Evolutionary conservation across 2,888 invertebrate species (phyloP).

Genomic region (Uloborus plumipes): DNA sequence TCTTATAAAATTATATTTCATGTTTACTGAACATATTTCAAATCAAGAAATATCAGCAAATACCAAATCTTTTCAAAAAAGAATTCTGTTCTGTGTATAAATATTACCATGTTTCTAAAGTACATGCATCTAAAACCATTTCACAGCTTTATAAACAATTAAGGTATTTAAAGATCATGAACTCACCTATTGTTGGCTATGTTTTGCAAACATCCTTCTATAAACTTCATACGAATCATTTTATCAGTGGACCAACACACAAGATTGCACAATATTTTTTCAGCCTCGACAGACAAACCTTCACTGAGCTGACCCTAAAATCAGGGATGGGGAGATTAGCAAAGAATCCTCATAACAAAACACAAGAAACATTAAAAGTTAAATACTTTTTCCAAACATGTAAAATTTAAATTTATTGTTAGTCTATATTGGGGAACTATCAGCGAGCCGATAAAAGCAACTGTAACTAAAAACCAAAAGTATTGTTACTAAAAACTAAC

Average conservation of each 20-base stretch:
- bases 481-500: too few species aligned
- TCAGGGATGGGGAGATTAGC: neutral
- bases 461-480: too few species aligned
- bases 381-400: neutral
- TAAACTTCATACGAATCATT: slow-evolving; percentile 91
- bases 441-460: neutral
- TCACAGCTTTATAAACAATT: too few species aligned
- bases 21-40: too few species aligned
- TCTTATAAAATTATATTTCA: too few species aligned
- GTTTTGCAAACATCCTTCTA: slow-evolving; percentile 93
- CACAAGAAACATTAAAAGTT: neutral
- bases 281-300: slow-evolving; percentile 91
- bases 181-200: slow-evolving; percentile 83
- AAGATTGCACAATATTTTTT: slow-evolving; percentile 89
- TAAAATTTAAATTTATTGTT: neutral
- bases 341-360: too few species aligned
- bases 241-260: slow-evolving; percentile 92
- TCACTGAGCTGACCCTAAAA: slow-evolving; percentile 85
- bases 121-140: too few species aligned
- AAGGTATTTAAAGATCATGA: neutral
- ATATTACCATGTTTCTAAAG: too few species aligned
- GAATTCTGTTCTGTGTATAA: too few species aligned
- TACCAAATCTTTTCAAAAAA: too few species aligned
- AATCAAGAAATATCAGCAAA: too few species aligned
- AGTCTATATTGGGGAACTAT: neutral